A percentile compares a stretch with the other conserved stretches of the same genome.
These are phyloP conservation scores for Equus quagga DNA, from an alignment of 2,113 vertebrate genomes.

Conservation along the genomic window DNA sequence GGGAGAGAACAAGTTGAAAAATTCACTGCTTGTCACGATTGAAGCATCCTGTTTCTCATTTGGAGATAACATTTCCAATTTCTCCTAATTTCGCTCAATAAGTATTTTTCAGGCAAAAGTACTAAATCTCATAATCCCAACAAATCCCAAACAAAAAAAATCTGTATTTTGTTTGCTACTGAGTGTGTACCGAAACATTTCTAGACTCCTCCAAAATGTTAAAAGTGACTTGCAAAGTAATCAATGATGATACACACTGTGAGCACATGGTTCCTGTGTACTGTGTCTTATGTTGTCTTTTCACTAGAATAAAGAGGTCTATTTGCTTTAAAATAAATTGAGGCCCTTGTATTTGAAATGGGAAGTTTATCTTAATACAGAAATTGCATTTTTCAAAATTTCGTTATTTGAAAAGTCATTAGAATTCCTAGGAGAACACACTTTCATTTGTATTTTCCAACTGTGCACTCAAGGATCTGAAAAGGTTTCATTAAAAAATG, in stretches of 20 bases:
- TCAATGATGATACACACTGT: neutral
- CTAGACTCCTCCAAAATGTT: neutral
- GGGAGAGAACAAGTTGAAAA: neutral
- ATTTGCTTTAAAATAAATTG: neutral
- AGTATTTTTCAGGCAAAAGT: neutral
- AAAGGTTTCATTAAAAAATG: conserved; percentile 44
- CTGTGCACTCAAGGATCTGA: neutral
- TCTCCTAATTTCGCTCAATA: neutral
- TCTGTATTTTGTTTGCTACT: neutral
- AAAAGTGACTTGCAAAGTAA: neutral
- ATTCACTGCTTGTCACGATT: neutral
- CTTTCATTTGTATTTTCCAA: conserved; percentile 60
- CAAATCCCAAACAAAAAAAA: neutral
- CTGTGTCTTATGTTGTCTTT: neutral
- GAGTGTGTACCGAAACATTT: neutral
- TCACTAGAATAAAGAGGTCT: neutral
- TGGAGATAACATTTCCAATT: neutral
- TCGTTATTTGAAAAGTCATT: conserved; percentile 47
- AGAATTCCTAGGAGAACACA: neutral
- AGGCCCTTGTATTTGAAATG: conserved; percentile 4
- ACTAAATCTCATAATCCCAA: neutral
- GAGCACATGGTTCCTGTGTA: neutral
- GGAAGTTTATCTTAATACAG: neutral
- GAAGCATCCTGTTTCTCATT: neutral
- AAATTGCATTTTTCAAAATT: neutral